Base-by-base conservation (phyloP, 2,113 vertebrate species). In the Elgaria multicarinata region DNA sequence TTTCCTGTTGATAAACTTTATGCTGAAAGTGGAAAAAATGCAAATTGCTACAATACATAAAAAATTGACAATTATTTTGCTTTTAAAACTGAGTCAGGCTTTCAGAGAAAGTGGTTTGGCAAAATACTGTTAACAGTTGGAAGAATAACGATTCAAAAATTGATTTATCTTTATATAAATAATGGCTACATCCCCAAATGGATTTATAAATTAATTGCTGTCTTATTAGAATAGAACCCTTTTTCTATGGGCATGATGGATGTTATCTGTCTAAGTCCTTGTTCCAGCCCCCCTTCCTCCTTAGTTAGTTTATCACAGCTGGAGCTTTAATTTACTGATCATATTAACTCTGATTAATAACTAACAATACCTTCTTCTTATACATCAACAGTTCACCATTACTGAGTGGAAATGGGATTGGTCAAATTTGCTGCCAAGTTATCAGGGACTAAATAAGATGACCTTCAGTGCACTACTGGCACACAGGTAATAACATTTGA, bases 331-430 rank as follows among this genome's bases (percentile, higher is more conserved):
- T 98, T 98, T 98, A 98, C 97, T 98, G 96, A 98, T 98, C 97
- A 95, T 98, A 98, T 98, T 99, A 98, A 98, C 97, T 97, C 97
- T 98, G 98, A 99, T 99, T 98, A 98, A 99, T 98, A 98, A 98
- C 97, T 98, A 98, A 98, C 97, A 98, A 97, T 97, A 96, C 95
- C 92, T 92, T 97, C 88, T 98, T 97, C 97, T 97, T 97, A 96
- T 99, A 97, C 97, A 97, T 99, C 98, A 98, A 98, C 98, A 99
- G 99, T 97, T 97, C 96, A 86, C 96, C 84, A 92, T 97, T 97
- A 97, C 96, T 92, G 98, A 98, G 92, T 98, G 98, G 98, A 95
- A 96, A 93, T 99, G 98, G 98, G 97, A 99, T 96, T 99, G 98
- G 98, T 96, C 97, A 93, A 95, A 95, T 92, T 96, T 99, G 97